Evolutionary conservation across 64 coral and sea anemone species (phyloP).

Genomic region (Acropora yongei): DNA sequence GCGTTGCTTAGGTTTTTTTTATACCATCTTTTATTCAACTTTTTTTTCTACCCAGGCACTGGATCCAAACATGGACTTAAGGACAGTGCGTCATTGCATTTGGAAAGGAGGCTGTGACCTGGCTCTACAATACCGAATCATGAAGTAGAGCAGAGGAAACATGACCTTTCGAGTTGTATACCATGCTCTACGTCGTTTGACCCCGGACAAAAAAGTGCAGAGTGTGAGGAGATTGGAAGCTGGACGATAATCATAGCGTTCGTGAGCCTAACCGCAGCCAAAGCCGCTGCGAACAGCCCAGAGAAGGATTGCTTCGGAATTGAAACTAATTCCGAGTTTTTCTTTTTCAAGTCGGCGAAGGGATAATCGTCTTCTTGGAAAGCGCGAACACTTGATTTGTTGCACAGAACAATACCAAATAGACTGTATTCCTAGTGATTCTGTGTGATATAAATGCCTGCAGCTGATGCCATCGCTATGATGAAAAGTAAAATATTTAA

Average conservation of each 20-base stretch:
- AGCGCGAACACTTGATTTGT: background rate
- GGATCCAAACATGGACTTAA: slow-evolving; percentile 91
- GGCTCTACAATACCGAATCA: slow-evolving; percentile 83
- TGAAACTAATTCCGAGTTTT: too few species aligned
- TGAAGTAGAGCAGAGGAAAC: slow-evolving; percentile 43
- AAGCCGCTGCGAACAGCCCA: too few species aligned
- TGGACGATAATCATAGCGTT: background rate
- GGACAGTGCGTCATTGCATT: slow-evolving; percentile 95
- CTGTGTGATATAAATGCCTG: too few species aligned
- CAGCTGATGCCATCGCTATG: too few species aligned
- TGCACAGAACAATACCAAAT: background rate
- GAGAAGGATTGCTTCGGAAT: too few species aligned
- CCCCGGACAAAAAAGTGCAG: background rate
- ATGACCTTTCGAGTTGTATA: background rate
- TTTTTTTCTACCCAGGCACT: slow-evolving; percentile 47
- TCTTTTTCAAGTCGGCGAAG: background rate
- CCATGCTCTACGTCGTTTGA: background rate
- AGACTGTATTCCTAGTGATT: background rate
- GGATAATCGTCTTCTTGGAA: background rate
- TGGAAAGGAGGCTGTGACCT: slow-evolving; percentile 96
- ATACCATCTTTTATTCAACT: background rate
- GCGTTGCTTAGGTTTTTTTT: background rate
- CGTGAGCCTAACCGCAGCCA: too few species aligned
- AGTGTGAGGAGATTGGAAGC: background rate
- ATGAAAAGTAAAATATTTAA: too few species aligned